Conservation (phyloP, 2,888 invertebrate genomes). For the Ommatoiulus sabulosus region DNA sequence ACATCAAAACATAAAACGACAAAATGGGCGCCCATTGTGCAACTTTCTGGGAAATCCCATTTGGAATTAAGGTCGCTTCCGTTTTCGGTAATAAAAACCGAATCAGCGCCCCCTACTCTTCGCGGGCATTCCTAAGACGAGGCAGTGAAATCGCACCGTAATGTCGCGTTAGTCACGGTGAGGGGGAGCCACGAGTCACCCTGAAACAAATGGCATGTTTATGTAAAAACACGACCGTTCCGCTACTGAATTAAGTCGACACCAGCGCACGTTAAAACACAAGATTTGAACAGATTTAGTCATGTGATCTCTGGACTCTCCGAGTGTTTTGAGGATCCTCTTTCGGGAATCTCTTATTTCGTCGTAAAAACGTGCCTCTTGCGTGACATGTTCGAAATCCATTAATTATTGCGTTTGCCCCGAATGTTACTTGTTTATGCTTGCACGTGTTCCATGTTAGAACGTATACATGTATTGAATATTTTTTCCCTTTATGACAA, state of each 20-base stretch:
- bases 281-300: no score
- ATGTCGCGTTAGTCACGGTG: not conserved
- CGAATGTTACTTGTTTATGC: no score
- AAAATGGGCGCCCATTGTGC: not conserved
- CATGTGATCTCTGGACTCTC: no score
- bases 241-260: constrained; percentile 1
- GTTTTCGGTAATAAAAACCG: no score
- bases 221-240: not conserved
- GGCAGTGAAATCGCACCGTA: constrained; percentile 11
- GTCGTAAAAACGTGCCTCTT: not conserved
- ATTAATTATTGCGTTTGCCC: not conserved
- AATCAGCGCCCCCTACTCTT: no score
- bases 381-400: not conserved
- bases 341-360: not conserved
- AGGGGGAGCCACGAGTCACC: not conserved
- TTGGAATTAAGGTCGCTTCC: no score
- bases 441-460: no score
- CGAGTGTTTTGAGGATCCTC: not conserved
- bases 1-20: not conserved
- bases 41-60: no score
- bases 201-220: not conserved
- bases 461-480: no score
- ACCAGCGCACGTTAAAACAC: not conserved
- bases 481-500: no score
- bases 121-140: not conserved